Evolutionary conservation across 2,888 invertebrate genomes (phyloP).

Genomic region (Aquatica leii): DNA sequence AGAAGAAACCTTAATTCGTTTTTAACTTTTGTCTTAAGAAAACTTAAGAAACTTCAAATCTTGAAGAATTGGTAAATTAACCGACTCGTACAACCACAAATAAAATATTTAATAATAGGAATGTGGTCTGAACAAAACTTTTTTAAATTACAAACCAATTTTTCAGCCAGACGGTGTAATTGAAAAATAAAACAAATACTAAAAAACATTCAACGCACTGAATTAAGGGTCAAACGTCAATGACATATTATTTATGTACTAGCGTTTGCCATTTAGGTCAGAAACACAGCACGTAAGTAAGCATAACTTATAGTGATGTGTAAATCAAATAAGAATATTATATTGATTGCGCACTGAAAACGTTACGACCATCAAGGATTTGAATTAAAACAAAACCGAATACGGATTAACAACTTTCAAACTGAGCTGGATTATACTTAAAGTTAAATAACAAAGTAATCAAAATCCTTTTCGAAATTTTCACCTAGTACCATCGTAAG

Average conservation of each 20-base stretch:
- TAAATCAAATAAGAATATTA: slow-evolving; percentile 28
- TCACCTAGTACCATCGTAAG: no score
- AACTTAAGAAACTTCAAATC: no score
- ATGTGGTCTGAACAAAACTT: no score
- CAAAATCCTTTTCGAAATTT: neutral
- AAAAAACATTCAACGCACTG: slow-evolving; percentile 8
- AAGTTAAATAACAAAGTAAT: neutral
- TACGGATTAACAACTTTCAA: slow-evolving; percentile 18
- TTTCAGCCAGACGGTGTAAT: no score
- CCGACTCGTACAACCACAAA: no score
- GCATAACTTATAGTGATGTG: slow-evolving; percentile 23
- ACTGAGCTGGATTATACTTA: neutral
- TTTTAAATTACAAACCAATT: no score
- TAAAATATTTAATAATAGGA: no score
- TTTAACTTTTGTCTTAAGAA: no score
- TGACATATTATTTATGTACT: slow-evolving; percentile 27
- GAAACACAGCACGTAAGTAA: slow-evolving; percentile 29
- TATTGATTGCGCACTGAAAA: slow-evolving; percentile 24
- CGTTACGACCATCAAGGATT: slow-evolving; percentile 17
- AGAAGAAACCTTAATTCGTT: no score
- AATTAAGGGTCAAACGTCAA: slow-evolving; percentile 19
- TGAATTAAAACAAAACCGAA: slow-evolving; percentile 21
- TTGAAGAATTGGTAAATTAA: no score
- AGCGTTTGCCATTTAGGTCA: slow-evolving; percentile 28
- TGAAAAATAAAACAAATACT: no score